Evolutionary conservation across 2,113 vertebrate species (phyloP).

Genomic region (Camelus dromedarius): DNA sequence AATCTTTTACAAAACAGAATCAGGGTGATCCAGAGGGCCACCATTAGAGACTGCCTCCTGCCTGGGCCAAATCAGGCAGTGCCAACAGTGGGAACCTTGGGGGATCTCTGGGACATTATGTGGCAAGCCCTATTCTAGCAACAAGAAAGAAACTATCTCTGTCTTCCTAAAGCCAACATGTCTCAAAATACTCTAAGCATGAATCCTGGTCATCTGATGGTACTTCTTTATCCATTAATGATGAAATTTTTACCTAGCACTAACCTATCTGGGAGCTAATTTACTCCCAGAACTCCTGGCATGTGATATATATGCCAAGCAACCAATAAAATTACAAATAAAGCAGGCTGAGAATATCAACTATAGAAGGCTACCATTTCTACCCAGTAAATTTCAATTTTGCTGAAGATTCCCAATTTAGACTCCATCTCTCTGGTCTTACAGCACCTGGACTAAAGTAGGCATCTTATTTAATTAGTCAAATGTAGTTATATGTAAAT

Average conservation of each 20-base stretch:
- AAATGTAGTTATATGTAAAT: background rate
- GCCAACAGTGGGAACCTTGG: background rate
- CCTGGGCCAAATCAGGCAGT: background rate
- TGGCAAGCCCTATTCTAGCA: background rate
- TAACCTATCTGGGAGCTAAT: background rate
- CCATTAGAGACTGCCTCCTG: background rate
- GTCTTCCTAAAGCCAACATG: background rate
- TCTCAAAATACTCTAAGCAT: background rate
- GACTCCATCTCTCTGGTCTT: background rate
- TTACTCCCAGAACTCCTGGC: background rate
- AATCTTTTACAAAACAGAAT: background rate
- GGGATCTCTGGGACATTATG: background rate
- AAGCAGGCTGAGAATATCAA: background rate
- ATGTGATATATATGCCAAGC: background rate
- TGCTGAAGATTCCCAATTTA: background rate
- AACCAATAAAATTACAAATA: background rate
- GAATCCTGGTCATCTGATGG: background rate
- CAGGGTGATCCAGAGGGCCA: background rate
- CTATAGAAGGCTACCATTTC: background rate
- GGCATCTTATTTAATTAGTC: background rate
- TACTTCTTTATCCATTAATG: background rate
- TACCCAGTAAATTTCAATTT: background rate
- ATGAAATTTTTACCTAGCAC: background rate
- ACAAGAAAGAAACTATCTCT: background rate
- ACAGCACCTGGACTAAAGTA: background rate